Evolutionary conservation across 2,888 invertebrate species (phyloP).

Genomic region (Drosophila tripunctata): DNA sequence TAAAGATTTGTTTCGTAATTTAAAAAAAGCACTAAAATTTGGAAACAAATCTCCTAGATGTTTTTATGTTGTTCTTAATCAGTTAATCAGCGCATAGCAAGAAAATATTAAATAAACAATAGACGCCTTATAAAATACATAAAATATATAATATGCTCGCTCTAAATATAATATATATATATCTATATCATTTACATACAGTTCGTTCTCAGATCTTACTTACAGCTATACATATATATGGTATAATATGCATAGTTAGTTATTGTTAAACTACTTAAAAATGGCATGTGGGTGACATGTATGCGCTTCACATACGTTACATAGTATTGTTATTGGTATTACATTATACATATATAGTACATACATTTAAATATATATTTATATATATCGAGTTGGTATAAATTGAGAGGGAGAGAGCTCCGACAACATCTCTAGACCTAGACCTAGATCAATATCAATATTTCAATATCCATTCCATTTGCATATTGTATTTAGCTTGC

Average conservation of each 20-base stretch:
- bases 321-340: constrained; percentile 41
- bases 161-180: constrained; percentile 41
- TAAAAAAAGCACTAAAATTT: constrained; percentile 19
- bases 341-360: constrained; percentile 65
- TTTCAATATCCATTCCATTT: constrained; percentile 41
- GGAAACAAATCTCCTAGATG: constrained; percentile 58
- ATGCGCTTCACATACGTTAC: constrained; percentile 64
- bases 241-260: constrained; percentile 54
- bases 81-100: constrained; percentile 38
- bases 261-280: constrained; percentile 68
- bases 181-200: constrained; percentile 65
- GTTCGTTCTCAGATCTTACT: constrained; percentile 58
- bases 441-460: not conserved
- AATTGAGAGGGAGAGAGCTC: constrained; percentile 58
- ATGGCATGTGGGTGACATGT: constrained; percentile 74
- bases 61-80: no score
- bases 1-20: constrained; percentile 40
- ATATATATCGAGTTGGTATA: constrained; percentile 65
- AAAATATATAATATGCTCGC: constrained; percentile 66
- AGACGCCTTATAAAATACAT: constrained; percentile 69
- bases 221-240: constrained; percentile 35
- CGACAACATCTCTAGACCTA: constrained; percentile 7
- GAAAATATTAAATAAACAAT: constrained; percentile 54
- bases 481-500: constrained; percentile 51
- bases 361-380: constrained; percentile 57